Evolutionary conservation across 2,113 vertebrate species (phyloP).

Genomic region (Forbesichthys papilliferus): DNA sequence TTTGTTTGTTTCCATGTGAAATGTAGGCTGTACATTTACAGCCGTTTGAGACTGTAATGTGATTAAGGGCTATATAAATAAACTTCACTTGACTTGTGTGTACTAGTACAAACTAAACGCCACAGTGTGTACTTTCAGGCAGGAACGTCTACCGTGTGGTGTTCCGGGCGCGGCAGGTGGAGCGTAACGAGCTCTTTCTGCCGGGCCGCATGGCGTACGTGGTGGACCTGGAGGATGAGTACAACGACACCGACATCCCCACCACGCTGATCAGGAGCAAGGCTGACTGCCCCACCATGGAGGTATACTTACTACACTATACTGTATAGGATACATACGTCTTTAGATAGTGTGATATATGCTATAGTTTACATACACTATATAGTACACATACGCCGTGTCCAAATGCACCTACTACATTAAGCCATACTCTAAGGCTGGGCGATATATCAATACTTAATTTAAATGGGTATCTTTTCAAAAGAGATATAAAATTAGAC

Average conservation of each 20-base stretch:
- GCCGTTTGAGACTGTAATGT: no score
- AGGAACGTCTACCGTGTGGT: constrained; percentile 93
- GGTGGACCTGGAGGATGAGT: constrained; percentile 96
- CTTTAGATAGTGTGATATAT: not conserved
- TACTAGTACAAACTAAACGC: not conserved
- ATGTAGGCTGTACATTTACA: no score
- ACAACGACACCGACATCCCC: constrained; percentile 94
- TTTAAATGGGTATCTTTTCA: no score
- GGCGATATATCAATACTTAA: no score
- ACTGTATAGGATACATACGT: not conserved
- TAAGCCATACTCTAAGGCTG: no score
- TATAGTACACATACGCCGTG: no score
- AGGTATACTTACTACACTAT: constrained; percentile 72
- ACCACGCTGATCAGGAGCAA: constrained; percentile 98
- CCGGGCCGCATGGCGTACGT: constrained; percentile 97
- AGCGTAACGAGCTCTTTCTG: constrained; percentile 95
- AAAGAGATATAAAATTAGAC: no score
- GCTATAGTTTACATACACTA: no score
- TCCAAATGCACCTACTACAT: no score
- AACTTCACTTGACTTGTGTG: no score
- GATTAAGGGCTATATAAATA: no score
- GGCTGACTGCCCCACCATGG: constrained; percentile 98
- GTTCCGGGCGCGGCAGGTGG: constrained; percentile 85
- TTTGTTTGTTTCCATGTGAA: no score
- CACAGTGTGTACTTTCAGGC: constrained; percentile 65